Evolutionary conservation across 2,888 invertebrate species (phyloP), one percentile per base, ranked within the genome.

Genomic region (Diogma glabrata): DNA sequence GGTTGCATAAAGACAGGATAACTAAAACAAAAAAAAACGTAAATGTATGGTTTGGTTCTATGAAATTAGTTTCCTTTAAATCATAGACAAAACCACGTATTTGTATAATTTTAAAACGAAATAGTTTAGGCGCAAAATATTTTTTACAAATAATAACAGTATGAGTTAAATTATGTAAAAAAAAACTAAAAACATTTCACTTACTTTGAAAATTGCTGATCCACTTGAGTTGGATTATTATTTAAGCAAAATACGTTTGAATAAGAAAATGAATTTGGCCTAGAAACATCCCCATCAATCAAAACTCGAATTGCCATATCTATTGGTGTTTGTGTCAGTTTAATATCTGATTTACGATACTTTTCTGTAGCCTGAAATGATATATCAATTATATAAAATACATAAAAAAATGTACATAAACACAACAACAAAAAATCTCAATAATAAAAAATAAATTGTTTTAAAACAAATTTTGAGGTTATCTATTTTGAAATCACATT

Each of bases 191-290:
- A 36, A 36, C n/a, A 56, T 40, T 40, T 55, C 36, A 67, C 57
- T 64, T 73, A 83, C 78, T 79, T 83, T 24, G 76, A 74, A 61
- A 85, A 87, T 58, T 86, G 84, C 55, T 80, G 76, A 63, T 87
- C 87, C 52, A 85, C 82, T 57, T 81, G 79, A 20, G 75, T 72
- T 38, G 82, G 79, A 64, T 87, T 87, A 62, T 82, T 84, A 58
- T 81, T 83, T 57, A 84, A 81, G 60, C 84, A 84, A 12, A 67
- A 60, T 1, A 67, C 69, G 57, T 71, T 70, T 3, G 84, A 86
- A 65, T 82, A 87, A 40, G 83, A 73, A 58, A 87, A 82, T 10
- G 85, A 84, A 68, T 88, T 87, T 10, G 82, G 76, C 48, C 81
- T 74, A 60, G 84, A 81, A 12, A 83, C 72, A 65, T 85, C 84